Base-by-base conservation (phyloP, 2,113 vertebrate species). In the Haemorhous mexicanus region DNA sequence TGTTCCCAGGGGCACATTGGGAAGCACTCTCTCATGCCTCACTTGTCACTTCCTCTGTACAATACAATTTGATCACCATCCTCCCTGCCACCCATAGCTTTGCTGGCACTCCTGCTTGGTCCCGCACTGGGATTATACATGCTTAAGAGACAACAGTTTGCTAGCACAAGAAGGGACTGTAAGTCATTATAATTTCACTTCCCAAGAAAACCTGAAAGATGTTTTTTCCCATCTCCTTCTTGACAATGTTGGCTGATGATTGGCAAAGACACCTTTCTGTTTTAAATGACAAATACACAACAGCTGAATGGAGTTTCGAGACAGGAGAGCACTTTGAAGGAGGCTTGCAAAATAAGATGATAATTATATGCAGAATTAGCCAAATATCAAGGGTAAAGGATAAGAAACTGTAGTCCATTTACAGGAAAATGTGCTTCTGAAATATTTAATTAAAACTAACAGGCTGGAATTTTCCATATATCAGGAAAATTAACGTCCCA, bases 381-480 rank as follows among this genome's bases (percentile, higher is more conserved):
- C 73, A 90, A 97, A 72, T 94, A 96, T 47, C 90, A 94, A 95
- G 92, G 86, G 88, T 86, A 94, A 94, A 96, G 92, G 47, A 90
- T 74, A 93, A 84, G 47, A 87, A 93, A 47, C 20, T 58, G 30
- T 23, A 93, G 92, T 92, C 83, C 88, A 90, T 93, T 96, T 92
- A 90, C 82, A 81, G 86, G 90, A 86, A 86, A 87, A 97, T 14
- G 49, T 84, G 84, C 23, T 86, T 87, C 83, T 85, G 89, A 96
- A 84, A 90, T 89, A 92, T 94, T 97, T 96, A 97, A 97, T 96
- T 94, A 97, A 95, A 96, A 74, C 43, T 85, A 94, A 58, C 76
- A 89, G 90, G 66, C 80, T 93, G 82, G 41, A 89, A 89, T 93
- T 95, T 93, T 92, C 86, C 76, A 66, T 95, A 23, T 89, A 89